These are phyloP conservation scores for Zosterops pallidus DNA, from an alignment of 2,113 vertebrate species.

Conservation along the genomic window DNA sequence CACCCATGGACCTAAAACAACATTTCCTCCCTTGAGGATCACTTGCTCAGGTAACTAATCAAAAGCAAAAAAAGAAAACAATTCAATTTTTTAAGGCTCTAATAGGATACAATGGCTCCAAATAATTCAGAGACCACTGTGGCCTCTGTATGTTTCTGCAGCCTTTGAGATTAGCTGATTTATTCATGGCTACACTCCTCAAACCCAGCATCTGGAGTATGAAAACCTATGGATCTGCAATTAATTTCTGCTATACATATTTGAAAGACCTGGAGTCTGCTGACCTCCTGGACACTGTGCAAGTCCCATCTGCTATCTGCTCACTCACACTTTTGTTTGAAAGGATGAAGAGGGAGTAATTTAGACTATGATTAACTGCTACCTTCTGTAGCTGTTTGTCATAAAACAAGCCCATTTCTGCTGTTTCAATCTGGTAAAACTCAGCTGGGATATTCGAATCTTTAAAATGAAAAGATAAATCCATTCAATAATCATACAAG, in stretches of 20 bases:
- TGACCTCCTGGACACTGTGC: constrained; percentile 30
- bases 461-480: neutral
- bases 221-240: constrained; percentile 33
- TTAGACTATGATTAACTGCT: constrained; percentile 26
- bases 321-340: constrained; percentile 5
- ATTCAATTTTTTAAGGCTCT: neutral
- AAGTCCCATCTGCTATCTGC: constrained; percentile 47
- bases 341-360: neutral
- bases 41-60: neutral
- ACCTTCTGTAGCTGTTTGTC: constrained; percentile 20
- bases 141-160: neutral
- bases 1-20: neutral
- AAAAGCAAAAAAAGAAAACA: neutral
- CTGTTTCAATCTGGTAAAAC: neutral
- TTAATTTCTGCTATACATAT: constrained; percentile 36
- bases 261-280: constrained; percentile 14
- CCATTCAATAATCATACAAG: neutral
- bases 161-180: constrained; percentile 41
- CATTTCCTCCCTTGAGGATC: neutral
- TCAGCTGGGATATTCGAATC: neutral
- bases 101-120: neutral
- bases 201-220: constrained; percentile 18
- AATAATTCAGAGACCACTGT: neutral
- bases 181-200: neutral
- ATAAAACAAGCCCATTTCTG: neutral